Percentiles rank a stretch among this genome's conserved stretches.
phyloP scores from a whole-genome alignment of 2,888 invertebrate genomes.

The Pachydiplax longipennis region DNA sequence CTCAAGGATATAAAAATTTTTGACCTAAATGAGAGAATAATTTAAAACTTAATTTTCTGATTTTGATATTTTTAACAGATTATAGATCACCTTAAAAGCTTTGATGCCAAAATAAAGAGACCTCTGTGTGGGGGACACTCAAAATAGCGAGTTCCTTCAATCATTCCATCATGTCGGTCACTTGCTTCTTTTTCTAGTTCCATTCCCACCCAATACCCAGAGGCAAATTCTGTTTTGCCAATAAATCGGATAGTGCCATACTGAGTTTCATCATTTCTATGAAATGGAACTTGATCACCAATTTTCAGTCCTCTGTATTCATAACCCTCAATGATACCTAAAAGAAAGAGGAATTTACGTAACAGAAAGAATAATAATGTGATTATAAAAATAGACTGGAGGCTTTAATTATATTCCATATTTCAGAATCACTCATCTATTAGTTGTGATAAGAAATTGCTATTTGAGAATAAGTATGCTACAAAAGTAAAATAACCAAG shows the following conservation, averaged over 20 bases:
- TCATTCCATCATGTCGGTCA: conserved; percentile 63
- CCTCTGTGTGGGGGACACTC: conserved; percentile 60
- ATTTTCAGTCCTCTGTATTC: conserved; percentile 54
- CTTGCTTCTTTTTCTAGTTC: conserved; percentile 59
- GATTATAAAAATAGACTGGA: too few relatives aligned
- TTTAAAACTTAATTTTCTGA: too few relatives aligned
- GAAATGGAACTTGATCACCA: conserved; percentile 60
- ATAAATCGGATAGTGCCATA: conserved; percentile 59
- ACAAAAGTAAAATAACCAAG: too few relatives aligned
- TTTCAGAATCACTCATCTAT: too few relatives aligned
- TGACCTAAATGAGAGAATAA: too few relatives aligned
- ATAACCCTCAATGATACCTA: conserved; percentile 20
- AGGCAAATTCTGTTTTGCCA: conserved; percentile 60
- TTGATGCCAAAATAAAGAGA: conserved; percentile 62
- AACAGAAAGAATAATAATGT: too few relatives aligned
- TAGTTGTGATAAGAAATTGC: too few relatives aligned
- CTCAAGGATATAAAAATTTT: too few relatives aligned
- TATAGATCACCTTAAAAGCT: conserved; percentile 55
- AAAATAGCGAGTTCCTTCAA: conserved; percentile 62
- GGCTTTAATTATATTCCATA: too few relatives aligned
- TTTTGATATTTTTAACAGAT: too few relatives aligned
- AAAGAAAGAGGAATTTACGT: too few relatives aligned
- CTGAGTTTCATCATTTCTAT: conserved; percentile 53
- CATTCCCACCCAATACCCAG: conserved; percentile 63
- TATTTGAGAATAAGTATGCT: too few relatives aligned